These are phyloP conservation scores for Calosoma granatense DNA, from an alignment of 1,140 invertebrate genomes.

Conservation along the genomic window DNA sequence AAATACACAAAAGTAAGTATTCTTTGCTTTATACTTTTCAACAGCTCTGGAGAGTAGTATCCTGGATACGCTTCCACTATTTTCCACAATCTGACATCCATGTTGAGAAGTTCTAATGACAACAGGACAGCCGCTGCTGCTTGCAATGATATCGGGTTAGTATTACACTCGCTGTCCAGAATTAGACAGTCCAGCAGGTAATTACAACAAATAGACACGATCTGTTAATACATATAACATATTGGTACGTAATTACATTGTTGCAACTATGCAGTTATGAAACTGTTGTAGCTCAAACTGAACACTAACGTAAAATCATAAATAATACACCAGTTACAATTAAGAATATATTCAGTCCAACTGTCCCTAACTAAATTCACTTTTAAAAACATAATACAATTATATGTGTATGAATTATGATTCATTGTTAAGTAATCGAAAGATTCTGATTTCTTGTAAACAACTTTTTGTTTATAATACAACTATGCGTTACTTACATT, in stretches of 20 bases:
- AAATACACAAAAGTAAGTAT: background rate
- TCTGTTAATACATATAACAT: background rate
- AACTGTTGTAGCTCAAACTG: too few relatives aligned
- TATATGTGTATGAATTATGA: too few relatives aligned
- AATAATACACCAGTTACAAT: too few relatives aligned
- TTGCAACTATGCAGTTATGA: too few relatives aligned
- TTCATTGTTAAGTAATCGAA: background rate
- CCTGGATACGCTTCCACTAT: background rate
- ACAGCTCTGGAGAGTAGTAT: background rate
- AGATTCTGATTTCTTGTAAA: too few relatives aligned
- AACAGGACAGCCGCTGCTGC: background rate
- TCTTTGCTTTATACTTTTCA: background rate
- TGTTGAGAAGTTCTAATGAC: background rate
- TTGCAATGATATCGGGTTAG: background rate
- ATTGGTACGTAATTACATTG: too few relatives aligned
- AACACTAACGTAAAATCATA: too few relatives aligned
- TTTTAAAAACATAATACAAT: too few relatives aligned
- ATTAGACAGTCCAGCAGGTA: background rate
- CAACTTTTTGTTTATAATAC: too few relatives aligned
- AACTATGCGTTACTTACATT: constrained; percentile 4
- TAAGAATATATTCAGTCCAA: too few relatives aligned
- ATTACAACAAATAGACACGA: background rate
- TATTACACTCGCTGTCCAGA: background rate
- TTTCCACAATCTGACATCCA: background rate
- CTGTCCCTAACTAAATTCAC: too few relatives aligned